These are phyloP conservation scores for Synergus itoensis DNA, from an alignment of 2,888 invertebrate species.

Conservation along the genomic window DNA sequence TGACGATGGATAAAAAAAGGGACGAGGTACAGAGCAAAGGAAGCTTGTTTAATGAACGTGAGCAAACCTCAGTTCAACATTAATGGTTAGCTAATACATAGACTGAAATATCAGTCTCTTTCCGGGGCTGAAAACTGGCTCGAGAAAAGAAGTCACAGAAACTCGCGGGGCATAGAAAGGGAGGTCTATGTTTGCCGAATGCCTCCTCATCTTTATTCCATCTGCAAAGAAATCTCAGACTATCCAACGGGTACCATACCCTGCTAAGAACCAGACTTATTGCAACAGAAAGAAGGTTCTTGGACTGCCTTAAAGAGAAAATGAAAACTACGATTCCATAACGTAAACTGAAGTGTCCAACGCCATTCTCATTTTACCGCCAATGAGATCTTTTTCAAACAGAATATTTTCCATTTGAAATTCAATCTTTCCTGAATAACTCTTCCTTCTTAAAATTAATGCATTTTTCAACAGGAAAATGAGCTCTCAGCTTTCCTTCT, in stretches of 20 bases:
- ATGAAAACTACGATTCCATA: constrained; percentile 38
- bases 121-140: constrained; percentile 50
- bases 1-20: constrained; percentile 53
- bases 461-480: constrained; percentile 28
- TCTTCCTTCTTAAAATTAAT: not conserved
- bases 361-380: constrained; percentile 20
- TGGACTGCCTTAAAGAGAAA: constrained; percentile 33
- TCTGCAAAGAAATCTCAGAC: constrained; percentile 67
- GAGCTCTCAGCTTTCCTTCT: constrained; percentile 21
- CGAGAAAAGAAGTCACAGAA: constrained; percentile 66
- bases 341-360: constrained; percentile 38
- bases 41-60: constrained; percentile 60
- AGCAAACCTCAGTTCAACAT: constrained; percentile 68
- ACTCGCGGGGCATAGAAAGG: constrained; percentile 57
- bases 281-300: constrained; percentile 43
- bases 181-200: constrained; percentile 64
- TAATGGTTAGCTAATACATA: constrained; percentile 70
- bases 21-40: constrained; percentile 37
- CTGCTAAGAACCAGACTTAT: constrained; percentile 55
- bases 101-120: constrained; percentile 63
- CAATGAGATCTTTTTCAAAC: constrained; percentile 30
- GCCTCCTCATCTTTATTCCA: constrained; percentile 73
- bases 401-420: constrained; percentile 29
- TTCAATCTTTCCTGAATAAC: constrained; percentile 1
- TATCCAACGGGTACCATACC: constrained; percentile 15